A percentile compares a stretch with the other conserved stretches of the same genome.
Evolutionary conservation across 2,888 invertebrate species (phyloP).

Genomic region (Agrochola macilenta): DNA sequence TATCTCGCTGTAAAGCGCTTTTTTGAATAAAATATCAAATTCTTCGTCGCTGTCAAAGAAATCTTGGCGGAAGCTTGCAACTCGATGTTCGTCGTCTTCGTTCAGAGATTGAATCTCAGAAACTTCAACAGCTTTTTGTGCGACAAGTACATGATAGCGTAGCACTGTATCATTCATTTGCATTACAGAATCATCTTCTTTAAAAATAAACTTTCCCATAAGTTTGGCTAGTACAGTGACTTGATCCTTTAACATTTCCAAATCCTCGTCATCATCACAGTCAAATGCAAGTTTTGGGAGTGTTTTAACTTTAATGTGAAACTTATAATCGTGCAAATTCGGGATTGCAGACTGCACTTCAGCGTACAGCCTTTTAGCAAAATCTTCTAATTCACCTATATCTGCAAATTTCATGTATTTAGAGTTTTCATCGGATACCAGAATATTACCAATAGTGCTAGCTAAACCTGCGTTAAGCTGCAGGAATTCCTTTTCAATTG

Average conservation of each 20-base stretch:
- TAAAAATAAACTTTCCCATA: slow-evolving; percentile 18
- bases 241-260: slow-evolving; percentile 7
- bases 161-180: slow-evolving; percentile 31
- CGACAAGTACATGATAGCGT: slow-evolving; percentile 54
- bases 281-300: slow-evolving; percentile 31
- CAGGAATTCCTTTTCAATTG: slow-evolving; percentile 23
- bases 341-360: slow-evolving; percentile 18
- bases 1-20: slow-evolving; percentile 23
- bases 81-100: slow-evolving; percentile 38
- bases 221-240: slow-evolving; percentile 1
- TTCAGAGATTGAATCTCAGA: slow-evolving; percentile 20
- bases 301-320: slow-evolving; percentile 26
- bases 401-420: slow-evolving; percentile 40
- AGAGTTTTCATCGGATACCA: slow-evolving; percentile 19
- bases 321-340: slow-evolving; percentile 41
- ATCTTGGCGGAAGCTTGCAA: slow-evolving; percentile 35
- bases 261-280: slow-evolving; percentile 14
- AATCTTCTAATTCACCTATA: not conserved
- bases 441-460: slow-evolving; percentile 48
- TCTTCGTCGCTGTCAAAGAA: slow-evolving; percentile 39
- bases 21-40: slow-evolving; percentile 34
- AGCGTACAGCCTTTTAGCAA: slow-evolving; percentile 20
- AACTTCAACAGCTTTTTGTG: slow-evolving; percentile 40
- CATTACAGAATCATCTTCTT: slow-evolving; percentile 34
- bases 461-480: slow-evolving; percentile 38